phyloP scores from a whole-genome alignment of 92 coral and sea anemone species.

The Bergia puertoricense region DNA sequence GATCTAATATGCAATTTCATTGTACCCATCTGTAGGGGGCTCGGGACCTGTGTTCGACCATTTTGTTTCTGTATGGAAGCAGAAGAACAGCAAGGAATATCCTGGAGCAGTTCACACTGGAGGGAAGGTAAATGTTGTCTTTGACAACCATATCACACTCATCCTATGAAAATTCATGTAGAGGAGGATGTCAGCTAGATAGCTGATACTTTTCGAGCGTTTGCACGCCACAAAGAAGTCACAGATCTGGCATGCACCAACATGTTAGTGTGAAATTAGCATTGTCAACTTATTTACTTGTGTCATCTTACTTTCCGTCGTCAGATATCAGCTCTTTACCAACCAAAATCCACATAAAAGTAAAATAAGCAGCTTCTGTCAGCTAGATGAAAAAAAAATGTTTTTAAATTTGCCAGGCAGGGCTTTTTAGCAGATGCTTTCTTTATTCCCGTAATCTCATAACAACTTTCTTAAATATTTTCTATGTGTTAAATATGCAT shows the following conservation, averaged over 20 bases:
- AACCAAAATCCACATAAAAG: not conserved
- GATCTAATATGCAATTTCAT: not conserved
- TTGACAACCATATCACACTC: not conserved
- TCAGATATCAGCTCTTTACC: too few species aligned
- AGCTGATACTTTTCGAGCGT: not conserved
- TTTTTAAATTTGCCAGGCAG: not conserved
- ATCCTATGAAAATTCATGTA: not conserved
- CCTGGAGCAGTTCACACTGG: slow-evolving; percentile 40
- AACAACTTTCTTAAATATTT: not conserved
- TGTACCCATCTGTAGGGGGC: not conserved
- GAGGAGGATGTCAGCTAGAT: not conserved
- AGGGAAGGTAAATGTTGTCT: not conserved
- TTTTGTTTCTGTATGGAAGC: slow-evolving; percentile 29
- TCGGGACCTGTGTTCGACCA: slow-evolving; percentile 25
- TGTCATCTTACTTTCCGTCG: too few species aligned
- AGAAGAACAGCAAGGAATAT: slow-evolving; percentile 5
- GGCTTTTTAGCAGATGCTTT: not conserved
- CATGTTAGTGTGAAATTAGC: too few species aligned
- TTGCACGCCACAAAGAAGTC: too few species aligned
- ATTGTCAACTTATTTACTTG: too few species aligned
- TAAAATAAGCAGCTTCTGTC: not conserved
- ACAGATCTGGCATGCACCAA: too few species aligned
- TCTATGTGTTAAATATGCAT: too few species aligned
- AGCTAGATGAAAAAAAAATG: too few species aligned
- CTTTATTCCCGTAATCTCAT: not conserved